A percentile compares a stretch with the other conserved stretches of the same genome.
Evolutionary conservation across 2,888 invertebrate genomes (phyloP).

Genomic region (Caenorhabditis sp.): DNA sequence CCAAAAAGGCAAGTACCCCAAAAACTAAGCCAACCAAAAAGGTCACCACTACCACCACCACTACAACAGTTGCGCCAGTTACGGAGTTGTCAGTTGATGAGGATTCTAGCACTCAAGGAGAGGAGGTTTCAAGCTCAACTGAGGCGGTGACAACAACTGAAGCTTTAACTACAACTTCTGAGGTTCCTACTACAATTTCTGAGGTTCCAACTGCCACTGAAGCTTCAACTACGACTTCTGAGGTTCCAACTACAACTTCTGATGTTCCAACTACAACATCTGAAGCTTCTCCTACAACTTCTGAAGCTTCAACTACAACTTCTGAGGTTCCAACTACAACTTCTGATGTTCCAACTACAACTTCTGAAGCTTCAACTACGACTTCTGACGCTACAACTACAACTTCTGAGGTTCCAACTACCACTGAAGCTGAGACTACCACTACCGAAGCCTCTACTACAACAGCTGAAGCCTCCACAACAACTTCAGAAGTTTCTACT

Average conservation of each 20-base stretch:
- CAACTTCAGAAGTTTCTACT: constrained; percentile 1
- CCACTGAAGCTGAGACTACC: background rate
- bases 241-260: too few relatives aligned
- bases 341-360: too few relatives aligned
- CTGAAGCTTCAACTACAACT: too few relatives aligned
- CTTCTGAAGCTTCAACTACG: too few relatives aligned
- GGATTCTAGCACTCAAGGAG: constrained; percentile 9
- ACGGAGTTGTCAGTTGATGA: constrained; percentile 1
- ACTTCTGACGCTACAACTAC: too few relatives aligned
- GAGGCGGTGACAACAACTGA: constrained; percentile 4
- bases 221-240: too few relatives aligned
- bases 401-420: background rate
- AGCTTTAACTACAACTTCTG: too few relatives aligned
- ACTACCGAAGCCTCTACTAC: background rate
- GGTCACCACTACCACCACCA: background rate
- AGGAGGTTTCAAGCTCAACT: background rate
- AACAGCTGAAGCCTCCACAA: constrained; percentile 6
- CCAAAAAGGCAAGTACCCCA: background rate
- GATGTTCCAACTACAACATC: too few relatives aligned
- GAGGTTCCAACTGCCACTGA: too few relatives aligned
- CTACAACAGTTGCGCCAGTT: background rate
- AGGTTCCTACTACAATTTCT: too few relatives aligned
- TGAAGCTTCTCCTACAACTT: too few relatives aligned
- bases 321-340: too few relatives aligned
- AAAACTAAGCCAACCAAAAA: constrained; percentile 6